Base-by-base conservation (phyloP, 2,888 invertebrate genomes). In the Tetropium fuscum region DNA sequence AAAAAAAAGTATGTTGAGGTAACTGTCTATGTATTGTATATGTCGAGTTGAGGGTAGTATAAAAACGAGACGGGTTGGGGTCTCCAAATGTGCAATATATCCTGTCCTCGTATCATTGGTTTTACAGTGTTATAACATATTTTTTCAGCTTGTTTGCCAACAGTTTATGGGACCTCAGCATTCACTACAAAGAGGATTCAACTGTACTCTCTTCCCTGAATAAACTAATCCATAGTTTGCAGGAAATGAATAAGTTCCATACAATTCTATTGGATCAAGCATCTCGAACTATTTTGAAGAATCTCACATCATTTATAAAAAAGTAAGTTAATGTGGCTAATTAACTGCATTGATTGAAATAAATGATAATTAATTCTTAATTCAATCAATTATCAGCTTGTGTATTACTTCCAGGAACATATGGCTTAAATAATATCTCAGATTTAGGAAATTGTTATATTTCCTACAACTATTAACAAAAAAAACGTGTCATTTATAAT, bases 231-330 rank as follows among this genome's bases (percentile, higher is more conserved):
- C 86, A 92, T 76, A 88, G 90, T 51, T 85, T 96, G 57, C 88
- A 94, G 83, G 97, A 97, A 84, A 94, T 97, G 90, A 92, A 94
- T 80, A 97, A 96, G 80, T 96, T 93, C 79, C 94, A 97, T 77
- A 91, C 93, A 34, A 95, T 93, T 67, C 84, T 97, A 18, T 83
- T 97, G 75, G 97, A 97, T 81, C 97, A 97, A 83, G 95, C 95
- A 3, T 93, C 94, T 54, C 87, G 95, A 74, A 95, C 95, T 63
- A 90, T 97, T 64, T 85, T 93, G 40, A 95, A 94, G 84, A 96
- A 95, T 86, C 87, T 97, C 77, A 90, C 88, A 67, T 89, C 91
- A 67, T 97, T 97, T 81, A 87, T 97, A 49, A 95, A 94, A 87
- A 93, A 89, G 93, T 94, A 85, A 86, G 87, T 64, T 34, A 20